Percentiles rank a stretch among this genome's conserved stretches.
Conservation (phyloP, 2,113 vertebrate genomes). For the Urocitellus parryii region DNA sequence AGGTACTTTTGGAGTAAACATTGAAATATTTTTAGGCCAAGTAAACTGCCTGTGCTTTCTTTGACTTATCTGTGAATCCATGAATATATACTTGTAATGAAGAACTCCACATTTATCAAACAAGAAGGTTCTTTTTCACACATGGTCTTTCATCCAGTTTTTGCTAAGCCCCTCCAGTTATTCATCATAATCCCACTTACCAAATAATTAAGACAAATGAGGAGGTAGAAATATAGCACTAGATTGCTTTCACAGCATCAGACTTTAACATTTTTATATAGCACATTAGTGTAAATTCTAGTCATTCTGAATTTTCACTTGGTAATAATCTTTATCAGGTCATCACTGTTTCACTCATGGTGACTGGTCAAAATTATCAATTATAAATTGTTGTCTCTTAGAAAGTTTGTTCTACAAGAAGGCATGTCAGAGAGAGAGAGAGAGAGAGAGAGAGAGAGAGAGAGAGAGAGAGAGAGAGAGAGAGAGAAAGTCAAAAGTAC, state of each 20-base stretch:
- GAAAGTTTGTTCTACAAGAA: constrained; percentile 84
- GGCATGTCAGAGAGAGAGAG: constrained; percentile 77
- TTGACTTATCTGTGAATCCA: constrained; percentile 66
- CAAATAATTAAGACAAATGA: constrained; percentile 91
- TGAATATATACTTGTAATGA: constrained; percentile 81
- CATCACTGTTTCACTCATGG: constrained; percentile 74
- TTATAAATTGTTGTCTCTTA: constrained; percentile 76
- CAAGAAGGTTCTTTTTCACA: constrained; percentile 83
- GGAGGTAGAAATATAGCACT: constrained; percentile 91
- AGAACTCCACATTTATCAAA: constrained; percentile 88
- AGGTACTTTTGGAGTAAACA: constrained; percentile 84
- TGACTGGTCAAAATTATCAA: constrained; percentile 80
- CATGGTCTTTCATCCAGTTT: constrained; percentile 85
- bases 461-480: background rate
- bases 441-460: background rate
- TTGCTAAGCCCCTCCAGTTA: constrained; percentile 87
- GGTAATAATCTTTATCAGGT: constrained; percentile 80
- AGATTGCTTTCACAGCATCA: constrained; percentile 90
- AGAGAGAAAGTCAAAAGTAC: background rate
- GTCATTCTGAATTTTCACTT: constrained; percentile 81
- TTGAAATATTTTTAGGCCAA: constrained; percentile 82
- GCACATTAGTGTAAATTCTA: constrained; percentile 87
- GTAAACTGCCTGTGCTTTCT: constrained; percentile 86
- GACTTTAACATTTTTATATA: constrained; percentile 86
- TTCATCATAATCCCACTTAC: constrained; percentile 86